These are phyloP conservation scores for Thelaira solivaga DNA, from an alignment of 2,888 invertebrate species.

Conservation along the genomic window DNA sequence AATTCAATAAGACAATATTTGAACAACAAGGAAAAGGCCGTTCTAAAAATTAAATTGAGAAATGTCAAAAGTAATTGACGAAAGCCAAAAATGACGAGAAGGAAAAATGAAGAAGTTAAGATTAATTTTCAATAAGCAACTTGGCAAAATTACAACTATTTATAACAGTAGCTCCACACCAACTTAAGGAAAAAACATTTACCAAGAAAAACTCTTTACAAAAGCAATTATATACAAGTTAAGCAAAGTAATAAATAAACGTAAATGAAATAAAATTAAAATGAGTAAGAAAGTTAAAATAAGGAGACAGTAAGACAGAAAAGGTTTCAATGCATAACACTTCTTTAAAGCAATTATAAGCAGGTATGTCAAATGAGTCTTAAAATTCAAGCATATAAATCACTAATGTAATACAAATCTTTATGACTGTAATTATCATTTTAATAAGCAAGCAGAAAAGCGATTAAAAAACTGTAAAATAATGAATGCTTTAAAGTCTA, in stretches of 20 bases:
- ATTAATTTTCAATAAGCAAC: constrained; percentile 33
- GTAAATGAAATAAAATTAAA: constrained; percentile 27
- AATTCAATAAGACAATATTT: too few species aligned
- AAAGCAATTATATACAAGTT: neutral
- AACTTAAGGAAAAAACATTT: neutral
- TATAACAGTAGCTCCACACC: constrained; percentile 13
- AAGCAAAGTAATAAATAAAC: neutral
- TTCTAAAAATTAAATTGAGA: neutral
- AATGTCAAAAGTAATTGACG: neutral
- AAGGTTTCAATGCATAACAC: neutral
- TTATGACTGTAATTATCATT: too few species aligned
- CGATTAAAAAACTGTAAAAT: neutral
- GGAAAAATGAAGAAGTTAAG: neutral
- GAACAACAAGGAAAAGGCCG: neutral
- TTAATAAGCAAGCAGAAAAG: neutral
- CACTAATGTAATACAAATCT: neutral
- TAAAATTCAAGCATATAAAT: neutral
- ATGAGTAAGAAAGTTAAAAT: constrained; percentile 31
- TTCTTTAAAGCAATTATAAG: neutral
- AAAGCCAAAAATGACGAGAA: neutral
- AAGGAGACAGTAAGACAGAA: neutral
- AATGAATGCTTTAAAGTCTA: constrained; percentile 23
- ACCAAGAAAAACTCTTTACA: neutral
- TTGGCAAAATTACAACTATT: constrained; percentile 25
- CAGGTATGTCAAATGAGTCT: neutral